A percentile compares a stretch with the other conserved stretches of the same genome.
Conservation (phyloP, 92 coral and sea anemone genomes). For the Porites cylindrica region DNA sequence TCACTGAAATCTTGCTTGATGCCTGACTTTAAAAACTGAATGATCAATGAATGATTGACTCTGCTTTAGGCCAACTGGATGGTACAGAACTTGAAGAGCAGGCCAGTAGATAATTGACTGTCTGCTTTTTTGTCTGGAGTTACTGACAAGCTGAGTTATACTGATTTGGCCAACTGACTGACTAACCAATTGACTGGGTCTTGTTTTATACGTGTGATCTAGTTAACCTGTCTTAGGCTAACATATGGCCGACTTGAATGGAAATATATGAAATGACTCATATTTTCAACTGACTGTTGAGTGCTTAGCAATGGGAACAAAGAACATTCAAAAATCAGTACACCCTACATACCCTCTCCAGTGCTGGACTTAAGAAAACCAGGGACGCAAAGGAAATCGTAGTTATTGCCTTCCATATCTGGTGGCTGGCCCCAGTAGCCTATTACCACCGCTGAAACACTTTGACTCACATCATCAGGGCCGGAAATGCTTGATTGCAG, state of each 20-base stretch:
- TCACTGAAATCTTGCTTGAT: background rate
- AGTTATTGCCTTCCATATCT: background rate
- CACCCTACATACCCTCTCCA: constrained; percentile 47
- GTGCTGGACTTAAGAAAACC: constrained; percentile 55
- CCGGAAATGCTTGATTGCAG: background rate
- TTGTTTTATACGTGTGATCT: too few species aligned
- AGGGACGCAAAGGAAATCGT: constrained; percentile 56
- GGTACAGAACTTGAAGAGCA: too few species aligned
- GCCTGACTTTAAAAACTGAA: too few species aligned
- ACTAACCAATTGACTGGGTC: background rate
- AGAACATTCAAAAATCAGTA: background rate
- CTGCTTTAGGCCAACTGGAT: background rate
- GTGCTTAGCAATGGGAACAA: background rate
- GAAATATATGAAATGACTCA: too few species aligned
- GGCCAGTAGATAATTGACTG: too few species aligned
- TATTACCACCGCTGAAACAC: constrained; percentile 13
- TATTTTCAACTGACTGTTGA: too few species aligned
- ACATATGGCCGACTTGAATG: too few species aligned
- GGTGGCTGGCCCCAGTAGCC: constrained; percentile 65
- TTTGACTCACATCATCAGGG: background rate
- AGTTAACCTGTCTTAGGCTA: too few species aligned
- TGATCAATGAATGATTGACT: too few species aligned
- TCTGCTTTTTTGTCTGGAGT: background rate
- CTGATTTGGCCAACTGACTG: too few species aligned
- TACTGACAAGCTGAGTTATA: too few species aligned